Percentiles rank a stretch among this genome's conserved stretches.
Evolutionary conservation across 2,888 invertebrate genomes (phyloP).

Genomic region (Dynastes tityus): DNA sequence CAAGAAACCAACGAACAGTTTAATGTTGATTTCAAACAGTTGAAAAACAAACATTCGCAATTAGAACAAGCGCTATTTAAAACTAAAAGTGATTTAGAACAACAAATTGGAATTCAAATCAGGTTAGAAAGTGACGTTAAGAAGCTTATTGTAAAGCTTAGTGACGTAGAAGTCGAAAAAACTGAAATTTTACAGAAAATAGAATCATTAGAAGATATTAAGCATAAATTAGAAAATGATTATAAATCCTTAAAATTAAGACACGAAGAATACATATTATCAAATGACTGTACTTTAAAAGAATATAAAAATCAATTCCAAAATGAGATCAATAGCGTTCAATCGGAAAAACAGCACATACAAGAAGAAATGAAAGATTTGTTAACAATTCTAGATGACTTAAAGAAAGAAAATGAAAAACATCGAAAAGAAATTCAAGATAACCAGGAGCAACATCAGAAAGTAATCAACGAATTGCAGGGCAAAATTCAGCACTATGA

Average conservation of each 20-base stretch:
- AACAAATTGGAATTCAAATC: constrained; percentile 45
- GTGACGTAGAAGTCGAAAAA: constrained; percentile 48
- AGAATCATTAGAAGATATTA: constrained; percentile 33
- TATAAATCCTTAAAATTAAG: constrained; percentile 38
- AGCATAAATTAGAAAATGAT: constrained; percentile 39
- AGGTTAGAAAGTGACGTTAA: constrained; percentile 50
- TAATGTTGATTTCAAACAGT: constrained; percentile 43
- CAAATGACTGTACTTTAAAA: constrained; percentile 37
- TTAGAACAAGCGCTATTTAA: constrained; percentile 50
- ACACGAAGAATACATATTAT: constrained; percentile 46
- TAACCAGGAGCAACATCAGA: constrained; percentile 14
- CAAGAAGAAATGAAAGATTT: constrained; percentile 14
- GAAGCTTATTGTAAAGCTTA: constrained; percentile 39
- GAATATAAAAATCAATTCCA: constrained; percentile 22
- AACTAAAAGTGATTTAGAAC: constrained; percentile 56
- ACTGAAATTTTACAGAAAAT: constrained; percentile 40
- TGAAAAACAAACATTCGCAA: constrained; percentile 41
- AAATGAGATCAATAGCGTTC: constrained; percentile 37
- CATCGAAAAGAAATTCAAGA: constrained; percentile 10
- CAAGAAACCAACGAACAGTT: constrained; percentile 50
- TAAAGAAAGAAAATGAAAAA: constrained; percentile 19
- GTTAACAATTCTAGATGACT: neutral
- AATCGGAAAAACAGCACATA: constrained; percentile 24
- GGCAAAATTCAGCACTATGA: constrained; percentile 29
- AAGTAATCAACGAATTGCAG: constrained; percentile 31